These are phyloP conservation scores for Ctenopoma multispine DNA, from an alignment of 2,797 vertebrate genomes.

Conservation along the genomic window DNA sequence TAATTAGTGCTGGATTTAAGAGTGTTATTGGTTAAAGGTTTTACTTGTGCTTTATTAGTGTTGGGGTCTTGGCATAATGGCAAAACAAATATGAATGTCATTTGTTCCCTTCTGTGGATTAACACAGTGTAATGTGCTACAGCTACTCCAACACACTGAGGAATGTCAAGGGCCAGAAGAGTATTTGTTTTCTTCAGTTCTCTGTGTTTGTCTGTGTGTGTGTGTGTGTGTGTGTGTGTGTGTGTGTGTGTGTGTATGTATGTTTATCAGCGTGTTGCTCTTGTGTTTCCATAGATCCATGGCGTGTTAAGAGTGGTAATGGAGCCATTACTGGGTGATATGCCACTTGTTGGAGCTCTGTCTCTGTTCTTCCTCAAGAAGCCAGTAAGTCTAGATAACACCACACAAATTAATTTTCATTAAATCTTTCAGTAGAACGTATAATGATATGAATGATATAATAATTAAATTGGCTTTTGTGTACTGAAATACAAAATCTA, in stretches of 20 bases:
- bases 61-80: background rate
- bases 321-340: conserved; percentile 95
- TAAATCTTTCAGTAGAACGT: background rate
- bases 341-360: conserved; percentile 94
- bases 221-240: background rate
- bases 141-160: conserved; percentile 18
- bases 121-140: conserved; percentile 52
- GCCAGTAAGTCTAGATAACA: conserved; percentile 87
- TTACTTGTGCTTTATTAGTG: background rate
- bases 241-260: too few relatives aligned
- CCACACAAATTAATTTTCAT: conserved; percentile 5
- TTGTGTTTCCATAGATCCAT: conserved; percentile 87
- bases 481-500: conserved; percentile 15
- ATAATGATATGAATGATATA: too few relatives aligned
- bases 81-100: conserved; percentile 21
- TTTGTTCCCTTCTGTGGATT: conserved; percentile 34
- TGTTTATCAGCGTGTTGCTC: conserved; percentile 43
- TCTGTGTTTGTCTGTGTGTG: background rate
- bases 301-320: conserved; percentile 95
- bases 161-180: conserved; percentile 58
- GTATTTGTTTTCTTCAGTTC: conserved; percentile 25
- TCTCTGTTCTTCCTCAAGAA: conserved; percentile 98
- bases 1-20: conserved; percentile 1
- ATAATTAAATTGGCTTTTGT: too few relatives aligned
- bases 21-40: background rate